Percentiles rank a stretch among this genome's conserved stretches.
These are phyloP conservation scores for Eriocheir sinensis DNA, from an alignment of 1,140 invertebrate species.

Conservation along the genomic window DNA sequence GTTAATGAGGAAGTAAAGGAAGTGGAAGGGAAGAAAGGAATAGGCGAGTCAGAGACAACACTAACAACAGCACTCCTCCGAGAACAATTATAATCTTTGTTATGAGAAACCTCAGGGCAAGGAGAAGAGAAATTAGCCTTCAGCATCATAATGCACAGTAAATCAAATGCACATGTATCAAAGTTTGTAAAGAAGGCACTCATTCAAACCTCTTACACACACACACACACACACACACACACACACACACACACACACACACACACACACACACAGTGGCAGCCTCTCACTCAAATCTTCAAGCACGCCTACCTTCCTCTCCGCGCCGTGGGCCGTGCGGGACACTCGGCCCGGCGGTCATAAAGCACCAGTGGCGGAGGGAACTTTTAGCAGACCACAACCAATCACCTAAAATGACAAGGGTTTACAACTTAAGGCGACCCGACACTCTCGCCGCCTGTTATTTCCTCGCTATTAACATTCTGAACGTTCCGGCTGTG, in stretches of 20 bases:
- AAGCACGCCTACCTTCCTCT: background rate
- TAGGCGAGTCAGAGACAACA: background rate
- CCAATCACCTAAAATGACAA: background rate
- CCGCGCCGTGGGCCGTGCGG: background rate
- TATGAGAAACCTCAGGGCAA: too few species aligned
- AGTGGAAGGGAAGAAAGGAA: background rate
- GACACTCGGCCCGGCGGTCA: background rate
- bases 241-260: constrained; percentile 48
- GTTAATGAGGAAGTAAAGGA: background rate
- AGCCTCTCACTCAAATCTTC: background rate
- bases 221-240: constrained; percentile 58
- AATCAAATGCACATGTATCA: background rate
- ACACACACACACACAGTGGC: background rate
- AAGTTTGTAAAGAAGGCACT: background rate
- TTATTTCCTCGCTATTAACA: constrained; percentile 67
- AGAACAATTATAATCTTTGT: too few species aligned
- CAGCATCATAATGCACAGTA: background rate
- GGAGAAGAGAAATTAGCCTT: background rate
- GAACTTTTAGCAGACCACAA: constrained; percentile 6
- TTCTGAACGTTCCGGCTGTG: constrained; percentile 62
- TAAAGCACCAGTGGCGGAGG: background rate
- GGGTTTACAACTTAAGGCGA: constrained; percentile 38
- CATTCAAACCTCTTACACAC: background rate
- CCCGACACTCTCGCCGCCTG: constrained; percentile 23
- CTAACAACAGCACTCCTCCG: background rate